Percentiles rank a stretch among this genome's conserved stretches.
phyloP scores from a whole-genome alignment of 2,113 vertebrate species.

The Platysteira castanea region DNA sequence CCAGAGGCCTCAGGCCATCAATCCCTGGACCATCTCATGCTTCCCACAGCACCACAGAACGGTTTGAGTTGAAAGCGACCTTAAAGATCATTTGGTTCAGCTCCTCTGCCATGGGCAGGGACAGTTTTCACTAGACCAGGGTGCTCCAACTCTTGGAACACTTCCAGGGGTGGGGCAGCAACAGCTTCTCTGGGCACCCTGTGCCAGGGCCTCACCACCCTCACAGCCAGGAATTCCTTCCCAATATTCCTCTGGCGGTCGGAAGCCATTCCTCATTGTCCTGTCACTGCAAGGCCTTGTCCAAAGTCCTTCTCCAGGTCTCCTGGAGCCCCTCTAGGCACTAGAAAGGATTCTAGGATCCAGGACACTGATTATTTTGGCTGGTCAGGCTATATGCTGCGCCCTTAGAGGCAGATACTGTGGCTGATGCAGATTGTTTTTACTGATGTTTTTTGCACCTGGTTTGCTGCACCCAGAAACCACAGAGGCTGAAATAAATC shows the following conservation, averaged over 20 bases:
- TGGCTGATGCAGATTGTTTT: not conserved
- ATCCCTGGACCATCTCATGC: too few species aligned
- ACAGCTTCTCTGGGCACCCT: not conserved
- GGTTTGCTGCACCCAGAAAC: not conserved
- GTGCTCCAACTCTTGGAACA: not conserved
- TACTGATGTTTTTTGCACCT: not conserved
- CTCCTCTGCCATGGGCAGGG: not conserved
- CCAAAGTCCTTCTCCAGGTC: not conserved
- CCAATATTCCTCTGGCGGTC: not conserved
- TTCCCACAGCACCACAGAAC: not conserved
- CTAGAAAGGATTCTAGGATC: not conserved
- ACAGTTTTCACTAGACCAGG: too few species aligned
- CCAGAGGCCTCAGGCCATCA: not conserved
- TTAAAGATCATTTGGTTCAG: not conserved
- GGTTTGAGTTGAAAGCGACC: not conserved
- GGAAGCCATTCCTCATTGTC: too few species aligned
- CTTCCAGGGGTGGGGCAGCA: not conserved
- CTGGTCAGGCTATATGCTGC: not conserved
- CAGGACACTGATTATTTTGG: not conserved
- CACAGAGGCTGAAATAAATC: not conserved
- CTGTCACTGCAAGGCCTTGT: not conserved
- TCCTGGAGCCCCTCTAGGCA: not conserved
- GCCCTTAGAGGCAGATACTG: rapidly evolving
- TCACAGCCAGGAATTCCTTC: not conserved
- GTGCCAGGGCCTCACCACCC: not conserved